Evolutionary conservation across 2,113 vertebrate species (phyloP).

Genomic region (Bothrops jararaca): DNA sequence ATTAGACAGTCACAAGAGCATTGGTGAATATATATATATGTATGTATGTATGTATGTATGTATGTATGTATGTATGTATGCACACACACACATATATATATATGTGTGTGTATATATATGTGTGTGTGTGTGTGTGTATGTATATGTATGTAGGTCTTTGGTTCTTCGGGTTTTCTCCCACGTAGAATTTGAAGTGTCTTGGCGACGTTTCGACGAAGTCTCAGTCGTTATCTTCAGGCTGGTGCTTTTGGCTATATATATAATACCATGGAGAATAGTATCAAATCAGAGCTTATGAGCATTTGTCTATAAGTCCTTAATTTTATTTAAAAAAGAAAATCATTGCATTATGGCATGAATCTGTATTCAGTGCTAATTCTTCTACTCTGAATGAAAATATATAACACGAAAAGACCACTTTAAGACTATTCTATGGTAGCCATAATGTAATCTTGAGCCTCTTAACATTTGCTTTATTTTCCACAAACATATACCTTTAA

Average conservation of each 20-base stretch:
- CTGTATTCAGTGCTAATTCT: not conserved
- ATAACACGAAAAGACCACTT: not conserved
- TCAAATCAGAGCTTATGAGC: not conserved
- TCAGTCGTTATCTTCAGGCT: too few relatives aligned
- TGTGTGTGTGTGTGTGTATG: too few relatives aligned
- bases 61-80: too few relatives aligned
- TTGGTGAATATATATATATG: constrained; percentile 14
- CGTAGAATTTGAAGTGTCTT: too few relatives aligned
- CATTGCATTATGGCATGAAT: not conserved
- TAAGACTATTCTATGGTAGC: not conserved
- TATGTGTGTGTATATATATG: too few relatives aligned
- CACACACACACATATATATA: too few relatives aligned
- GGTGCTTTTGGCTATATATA: too few relatives aligned
- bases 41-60: too few relatives aligned
- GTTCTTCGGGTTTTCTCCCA: too few relatives aligned
- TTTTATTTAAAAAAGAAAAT: not conserved
- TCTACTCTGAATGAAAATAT: not conserved
- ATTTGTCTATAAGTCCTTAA: not conserved
- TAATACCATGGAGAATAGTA: not conserved
- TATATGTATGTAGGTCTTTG: too few relatives aligned
- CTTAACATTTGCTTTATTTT: not conserved
- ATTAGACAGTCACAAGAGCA: constrained; percentile 5
- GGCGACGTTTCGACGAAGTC: too few relatives aligned
- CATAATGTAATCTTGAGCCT: not conserved
- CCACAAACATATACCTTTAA: not conserved